Evolutionary conservation across 2,113 vertebrate genomes (phyloP).

Genomic region (Anarrhichthys ocellatus): DNA sequence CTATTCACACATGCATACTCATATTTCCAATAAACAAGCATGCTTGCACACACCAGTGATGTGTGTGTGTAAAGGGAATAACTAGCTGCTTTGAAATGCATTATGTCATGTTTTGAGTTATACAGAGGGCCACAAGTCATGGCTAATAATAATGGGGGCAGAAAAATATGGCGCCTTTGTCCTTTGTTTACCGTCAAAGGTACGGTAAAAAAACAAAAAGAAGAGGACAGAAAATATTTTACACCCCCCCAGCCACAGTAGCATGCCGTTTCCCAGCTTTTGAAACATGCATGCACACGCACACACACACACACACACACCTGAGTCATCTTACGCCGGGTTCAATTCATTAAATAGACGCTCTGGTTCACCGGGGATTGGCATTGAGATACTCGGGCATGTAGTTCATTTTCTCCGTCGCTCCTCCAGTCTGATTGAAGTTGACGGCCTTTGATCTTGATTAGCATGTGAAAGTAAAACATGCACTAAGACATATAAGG

Average conservation of each 20-base stretch:
- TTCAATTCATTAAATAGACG: constrained; percentile 63
- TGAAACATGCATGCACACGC: not conserved
- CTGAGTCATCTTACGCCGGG: constrained; percentile 39
- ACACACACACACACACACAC: constrained; percentile 1
- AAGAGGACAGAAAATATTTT: not conserved
- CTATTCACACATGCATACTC: constrained; percentile 19
- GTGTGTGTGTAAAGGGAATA: not conserved
- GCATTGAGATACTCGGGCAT: constrained; percentile 53
- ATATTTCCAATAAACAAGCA: constrained; percentile 27
- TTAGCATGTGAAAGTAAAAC: constrained; percentile 51
- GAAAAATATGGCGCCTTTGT: constrained; percentile 47
- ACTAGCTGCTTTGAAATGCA: constrained; percentile 63
- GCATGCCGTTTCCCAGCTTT: constrained; percentile 6
- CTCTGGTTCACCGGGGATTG: constrained; percentile 51
- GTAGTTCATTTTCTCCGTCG: constrained; percentile 49
- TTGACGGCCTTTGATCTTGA: constrained; percentile 61
- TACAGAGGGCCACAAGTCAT: constrained; percentile 44
- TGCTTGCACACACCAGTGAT: constrained; percentile 6
- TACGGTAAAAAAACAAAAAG: constrained; percentile 50
- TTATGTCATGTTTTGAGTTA: constrained; percentile 62
- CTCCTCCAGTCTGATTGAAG: constrained; percentile 54
- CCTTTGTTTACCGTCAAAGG: constrained; percentile 38
- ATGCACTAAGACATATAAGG: constrained; percentile 21
- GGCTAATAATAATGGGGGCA: constrained; percentile 54
- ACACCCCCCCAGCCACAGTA: constrained; percentile 14